Base-by-base conservation (phyloP, 2,888 invertebrate species). In the Brachycybe producta region DNA sequence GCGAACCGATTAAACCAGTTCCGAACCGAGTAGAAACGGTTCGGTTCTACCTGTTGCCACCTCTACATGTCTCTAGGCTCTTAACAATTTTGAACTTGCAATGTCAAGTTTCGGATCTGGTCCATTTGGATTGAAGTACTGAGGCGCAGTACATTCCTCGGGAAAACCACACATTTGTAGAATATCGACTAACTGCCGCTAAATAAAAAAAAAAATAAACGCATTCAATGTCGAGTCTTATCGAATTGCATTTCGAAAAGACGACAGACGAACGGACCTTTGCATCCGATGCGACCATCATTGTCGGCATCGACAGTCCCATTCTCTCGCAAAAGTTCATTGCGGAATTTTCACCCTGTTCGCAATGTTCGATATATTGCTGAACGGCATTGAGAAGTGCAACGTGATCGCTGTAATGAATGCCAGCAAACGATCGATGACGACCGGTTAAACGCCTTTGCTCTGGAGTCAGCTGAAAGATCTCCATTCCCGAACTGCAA, bases 351-450 rank as follows among this genome's bases (percentile, higher is more conserved):
- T 75, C 75, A 11, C 75, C 73, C 32, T 64, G 62, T 52, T 66
- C 62, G 57, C 69, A 64, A 5, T 72, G 70, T 34, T 72, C 70
- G 55, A 72, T 72, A 74, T 75, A 78, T 35, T 69, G 65, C 70
- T 92, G 86, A 63, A 85, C 90, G 7, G 87, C 94, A 58, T 87
- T 85, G 23, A 97, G 71, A 80, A 94, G 82, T 3, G 95, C 94
- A 15, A 95, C 81, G 64, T 97, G 97, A 68, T 98, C 98, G 3
- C 92, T 92, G 61, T 79, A 84, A 41, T 90, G 73, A 48, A 79
- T 80, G 0, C 94, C 95, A 2, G 86, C 82, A 55, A 97, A 74
- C 26, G 82, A 81, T 52, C 84, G 78, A 67, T 97, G 95, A 58
- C 85, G 84, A 59, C 78, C 77, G 7, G 82, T 80, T 53, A 97